Percentiles rank a stretch among this genome's conserved stretches.
These are phyloP conservation scores for Lepus europaeus DNA, from an alignment of 2,113 vertebrate genomes.

Conservation along the genomic window DNA sequence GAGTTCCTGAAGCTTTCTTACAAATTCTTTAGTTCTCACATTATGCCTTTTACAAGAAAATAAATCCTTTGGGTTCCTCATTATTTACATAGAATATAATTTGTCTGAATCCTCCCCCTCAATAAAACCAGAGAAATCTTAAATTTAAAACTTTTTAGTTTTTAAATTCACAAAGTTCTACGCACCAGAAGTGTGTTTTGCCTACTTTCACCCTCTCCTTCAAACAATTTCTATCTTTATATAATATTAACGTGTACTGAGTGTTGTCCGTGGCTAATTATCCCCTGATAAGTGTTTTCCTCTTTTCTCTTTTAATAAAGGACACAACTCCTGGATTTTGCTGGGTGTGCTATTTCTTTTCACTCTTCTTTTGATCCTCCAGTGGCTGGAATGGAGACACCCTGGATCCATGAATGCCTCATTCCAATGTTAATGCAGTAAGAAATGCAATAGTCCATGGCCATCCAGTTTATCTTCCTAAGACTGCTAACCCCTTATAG, in stretches of 20 bases:
- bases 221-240: background rate
- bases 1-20: background rate
- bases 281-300: no score
- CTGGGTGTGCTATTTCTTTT: background rate
- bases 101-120: constrained; percentile 9
- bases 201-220: background rate
- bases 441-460: background rate
- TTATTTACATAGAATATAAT: background rate
- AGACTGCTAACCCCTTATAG: background rate
- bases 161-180: background rate
- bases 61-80: constrained; percentile 19
- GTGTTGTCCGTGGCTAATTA: background rate
- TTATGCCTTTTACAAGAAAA: background rate
- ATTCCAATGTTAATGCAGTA: background rate
- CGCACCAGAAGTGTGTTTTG: background rate
- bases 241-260: background rate
- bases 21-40: constrained; percentile 31
- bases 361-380: background rate
- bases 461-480: background rate
- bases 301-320: background rate
- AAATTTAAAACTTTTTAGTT: background rate
- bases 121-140: background rate
- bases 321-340: background rate
- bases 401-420: background rate
- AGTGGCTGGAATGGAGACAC: background rate